Base-by-base conservation (phyloP, 2,113 vertebrate genomes). In the Calyptomena viridis region DNA sequence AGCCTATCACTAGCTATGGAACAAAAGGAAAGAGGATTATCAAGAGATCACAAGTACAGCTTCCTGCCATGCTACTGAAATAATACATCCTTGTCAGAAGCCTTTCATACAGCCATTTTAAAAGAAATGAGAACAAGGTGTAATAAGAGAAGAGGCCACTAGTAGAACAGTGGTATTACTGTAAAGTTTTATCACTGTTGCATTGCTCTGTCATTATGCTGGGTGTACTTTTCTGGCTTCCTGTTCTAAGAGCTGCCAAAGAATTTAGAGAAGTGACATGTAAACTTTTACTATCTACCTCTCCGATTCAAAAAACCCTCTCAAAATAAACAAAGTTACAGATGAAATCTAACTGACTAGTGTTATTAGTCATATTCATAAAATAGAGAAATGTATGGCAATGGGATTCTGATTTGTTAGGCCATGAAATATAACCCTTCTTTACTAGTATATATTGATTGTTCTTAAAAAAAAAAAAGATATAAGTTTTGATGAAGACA, bases 51-150 rank as follows among this genome's bases (percentile, higher is more conserved):
- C 53, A 82, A 87, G 40, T 40, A 58, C 50, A 83, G 67, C 49
- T 91, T 93, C 87, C 74, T 94, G 78, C 63, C 84, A 87, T 1
- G n/a, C 66, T 14, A 77, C 30, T 62, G 67, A 91, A 92, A 84
- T 39, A 89, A 49, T 80, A 80, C n/a, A 58, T 69, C 40, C 64
- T 93, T 90, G 50, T 67, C 60, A 89, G 67, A 90, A 94, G 59
- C 30, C 71, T 96, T 95, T 94, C 55, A 78, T 58, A 33, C 0
- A 17, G 39, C 14, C 73, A 77, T 77, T 92, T 87, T 46, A 85
- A 92, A 95, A 89, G 58, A 84, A 95, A 84, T 2, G 22, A 79
- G 91, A 95, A 72, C 30, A 73, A 89, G 23, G n/a, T 79, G 49
- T 39, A 84, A 84, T 39, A n/a, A 84, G 50, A 82, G 85, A 94